Evolutionary conservation across 2,113 vertebrate genomes (phyloP).

Genomic region (Xiphias gladius): DNA sequence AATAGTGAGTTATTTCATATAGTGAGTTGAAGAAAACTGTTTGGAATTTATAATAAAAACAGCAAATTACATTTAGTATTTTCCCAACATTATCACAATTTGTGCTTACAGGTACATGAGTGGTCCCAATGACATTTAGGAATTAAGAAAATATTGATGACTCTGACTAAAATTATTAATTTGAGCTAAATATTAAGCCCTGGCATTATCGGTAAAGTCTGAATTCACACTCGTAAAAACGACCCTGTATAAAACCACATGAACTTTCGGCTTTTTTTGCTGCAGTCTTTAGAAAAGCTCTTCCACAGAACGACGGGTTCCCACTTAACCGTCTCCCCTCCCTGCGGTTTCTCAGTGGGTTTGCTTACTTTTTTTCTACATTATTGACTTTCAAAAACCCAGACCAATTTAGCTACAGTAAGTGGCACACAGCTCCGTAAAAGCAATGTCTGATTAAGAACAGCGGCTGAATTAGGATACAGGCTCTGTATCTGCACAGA

Average conservation of each 20-base stretch:
- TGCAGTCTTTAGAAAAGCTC: background rate
- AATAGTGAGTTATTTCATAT: too few relatives aligned
- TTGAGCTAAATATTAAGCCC: too few relatives aligned
- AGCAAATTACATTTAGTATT: too few relatives aligned
- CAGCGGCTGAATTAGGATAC: background rate
- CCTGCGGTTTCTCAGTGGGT: background rate
- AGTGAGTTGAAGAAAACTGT: too few relatives aligned
- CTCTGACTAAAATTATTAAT: too few relatives aligned
- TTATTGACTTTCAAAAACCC: background rate
- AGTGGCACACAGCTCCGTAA: background rate
- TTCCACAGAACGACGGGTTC: background rate
- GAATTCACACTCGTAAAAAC: too few relatives aligned
- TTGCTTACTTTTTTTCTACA: background rate
- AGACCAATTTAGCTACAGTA: background rate
- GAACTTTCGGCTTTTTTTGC: accelerated
- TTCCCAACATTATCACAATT: too few relatives aligned
- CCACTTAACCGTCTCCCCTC: background rate
- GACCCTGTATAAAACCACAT: background rate
- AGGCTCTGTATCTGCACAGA: background rate
- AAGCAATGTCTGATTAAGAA: background rate
- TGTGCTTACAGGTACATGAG: too few relatives aligned
- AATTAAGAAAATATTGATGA: too few relatives aligned
- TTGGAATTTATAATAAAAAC: too few relatives aligned
- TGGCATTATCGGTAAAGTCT: too few relatives aligned
- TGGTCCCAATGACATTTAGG: too few relatives aligned